Conservation (phyloP, 2,888 invertebrate species). For the Cephus nigrinus region DNA sequence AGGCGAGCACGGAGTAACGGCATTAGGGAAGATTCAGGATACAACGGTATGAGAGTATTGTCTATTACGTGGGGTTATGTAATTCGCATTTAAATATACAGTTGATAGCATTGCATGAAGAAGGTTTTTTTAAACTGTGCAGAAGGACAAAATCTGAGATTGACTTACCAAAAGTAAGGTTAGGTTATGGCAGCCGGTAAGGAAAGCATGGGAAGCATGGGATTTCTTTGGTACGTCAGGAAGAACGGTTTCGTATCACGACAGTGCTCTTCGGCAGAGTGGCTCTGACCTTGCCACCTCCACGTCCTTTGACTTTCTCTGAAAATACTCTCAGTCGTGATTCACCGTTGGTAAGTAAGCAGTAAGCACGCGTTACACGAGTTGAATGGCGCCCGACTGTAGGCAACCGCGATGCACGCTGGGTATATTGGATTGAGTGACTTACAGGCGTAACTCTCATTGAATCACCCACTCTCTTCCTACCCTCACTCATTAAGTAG, state of each 20-base stretch:
- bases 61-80: neutral
- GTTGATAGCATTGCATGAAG: neutral
- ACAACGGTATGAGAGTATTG: neutral
- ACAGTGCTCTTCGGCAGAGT: neutral
- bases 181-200: neutral
- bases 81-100: neutral
- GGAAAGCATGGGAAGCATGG: neutral
- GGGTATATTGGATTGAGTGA: neutral
- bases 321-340: slow-evolving; percentile 1
- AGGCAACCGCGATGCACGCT: neutral
- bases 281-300: neutral
- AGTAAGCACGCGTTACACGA: neutral
- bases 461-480: slow-evolving; percentile 13
- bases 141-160: neutral
- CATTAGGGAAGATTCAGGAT: neutral
- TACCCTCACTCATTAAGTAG: slow-evolving; percentile 53
- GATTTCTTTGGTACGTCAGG: neutral
- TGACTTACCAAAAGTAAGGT: neutral
- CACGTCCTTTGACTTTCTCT: slow-evolving; percentile 5
- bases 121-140: neutral
- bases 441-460: slow-evolving; percentile 2
- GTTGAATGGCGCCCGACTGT: neutral
- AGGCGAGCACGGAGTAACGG: neutral
- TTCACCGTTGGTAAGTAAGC: slow-evolving; percentile 3
- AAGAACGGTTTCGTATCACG: neutral